Base-by-base conservation (phyloP, 2,113 vertebrate genomes). In the Echinops telfairi region DNA sequence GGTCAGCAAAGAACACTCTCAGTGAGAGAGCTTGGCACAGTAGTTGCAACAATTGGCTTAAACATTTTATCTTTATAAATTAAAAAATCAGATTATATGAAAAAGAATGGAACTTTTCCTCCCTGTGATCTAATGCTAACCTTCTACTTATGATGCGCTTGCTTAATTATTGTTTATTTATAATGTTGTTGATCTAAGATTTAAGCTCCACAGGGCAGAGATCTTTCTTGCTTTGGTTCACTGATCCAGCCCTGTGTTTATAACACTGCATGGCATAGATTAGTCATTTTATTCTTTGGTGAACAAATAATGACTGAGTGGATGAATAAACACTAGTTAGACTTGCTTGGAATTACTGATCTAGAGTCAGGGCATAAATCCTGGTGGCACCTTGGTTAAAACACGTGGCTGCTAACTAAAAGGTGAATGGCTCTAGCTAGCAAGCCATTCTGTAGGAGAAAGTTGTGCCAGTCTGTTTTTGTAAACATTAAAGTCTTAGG, bases 1-100 rank as follows among this genome's bases (percentile, higher is more conserved):
- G 9, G 12, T 11, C 10, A 53, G 47, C 47, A 10, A 53, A 53
- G 47, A 53, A 53, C 5, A 53, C 6, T 53, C 6, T 53, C 47
- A 12, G 12, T 53, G 47, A 53, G 47, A 10, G 5, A 53, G 47
- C 9, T 53, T 53, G 47, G 47, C 47, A 53, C 47, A 40, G 40
- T 40, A 40, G 40, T 40, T 40, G 40, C 40, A 40, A 40, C 40
- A 11, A 53, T 14, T 53, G 47, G 12, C 47, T 53, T 53, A 60
- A 84, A 91, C 23, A 4, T 70, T 78, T 27, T 29, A n/a, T 75
- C 92, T 17, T 9, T 87, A 16, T 75, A 64, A 87, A 7, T 79
- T 91, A 94, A 85, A 43, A 86, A 81, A 68, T 88, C 36, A 81
- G 66, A 57, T 95, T 87, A 23, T 79, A 88, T 82, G 57, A 0